Evolutionary conservation across 1,140 invertebrate species (phyloP), one percentile per base, ranked within the genome.

Genomic region (Glossosoma conforme): DNA sequence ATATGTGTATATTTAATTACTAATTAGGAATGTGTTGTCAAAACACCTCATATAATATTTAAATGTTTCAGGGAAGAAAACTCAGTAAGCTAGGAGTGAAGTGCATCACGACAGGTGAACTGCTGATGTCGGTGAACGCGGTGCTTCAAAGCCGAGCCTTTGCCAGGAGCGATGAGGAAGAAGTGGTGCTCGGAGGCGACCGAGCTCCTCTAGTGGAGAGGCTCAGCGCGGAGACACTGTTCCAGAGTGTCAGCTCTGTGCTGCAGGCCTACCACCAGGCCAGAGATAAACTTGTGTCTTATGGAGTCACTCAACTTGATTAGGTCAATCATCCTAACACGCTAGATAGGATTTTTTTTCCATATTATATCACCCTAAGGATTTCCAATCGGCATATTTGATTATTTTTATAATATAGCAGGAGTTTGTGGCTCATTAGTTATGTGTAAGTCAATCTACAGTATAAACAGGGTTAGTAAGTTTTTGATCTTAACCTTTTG

Each of bases 241-340:
- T 57, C 21, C 56, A 52, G 33, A 60, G 52, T 50, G 52, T 60
- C n/a, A 47, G 47, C 33, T 42, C 37, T 4, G 56, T 52, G 11
- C 30, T 60, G 18, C 25, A 37, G 9, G 56, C 59, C 5, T 60
- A 54, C 24, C 52, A 53, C 35, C 33, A 41, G 17, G 59, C 59
- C 11, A 55, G 49, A 42, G 50, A 58, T 36, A 55, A 54, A 17
- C 24, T 56, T 3, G 10, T 40, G 2, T 44, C 28, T 1, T 45
- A 36, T 21, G n/a, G n/a, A n/a, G n/a, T n/a, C n/a, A n/a, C n/a
- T n/a, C n/a, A n/a, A n/a, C n/a, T n/a, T n/a, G n/a, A n/a, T n/a
- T n/a, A n/a, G n/a, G n/a, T n/a, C n/a, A n/a, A n/a, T n/a, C n/a
- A n/a, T n/a, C n/a, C n/a, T n/a, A n/a, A n/a, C n/a, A n/a, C n/a